A percentile compares a stretch with the other conserved stretches of the same genome.
These are phyloP conservation scores for Somateria mollissima DNA, from an alignment of 2,797 vertebrate genomes.

Conservation along the genomic window DNA sequence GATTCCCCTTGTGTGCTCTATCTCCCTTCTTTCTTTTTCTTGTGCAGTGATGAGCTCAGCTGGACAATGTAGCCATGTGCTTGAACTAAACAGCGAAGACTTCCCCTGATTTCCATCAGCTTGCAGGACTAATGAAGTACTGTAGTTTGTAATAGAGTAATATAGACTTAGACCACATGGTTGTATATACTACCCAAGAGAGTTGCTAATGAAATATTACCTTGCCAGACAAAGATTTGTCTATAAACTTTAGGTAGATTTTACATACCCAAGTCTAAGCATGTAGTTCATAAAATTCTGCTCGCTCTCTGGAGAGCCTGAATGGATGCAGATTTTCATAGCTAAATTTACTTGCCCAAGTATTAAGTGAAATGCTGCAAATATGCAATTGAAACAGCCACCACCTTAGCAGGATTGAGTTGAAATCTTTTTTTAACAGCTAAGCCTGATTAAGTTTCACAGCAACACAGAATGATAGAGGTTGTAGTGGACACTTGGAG, in stretches of 20 bases:
- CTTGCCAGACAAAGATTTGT: not conserved
- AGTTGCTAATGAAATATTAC: not conserved
- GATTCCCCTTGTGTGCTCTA: not conserved
- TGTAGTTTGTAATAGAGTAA: not conserved
- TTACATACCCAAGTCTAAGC: not conserved
- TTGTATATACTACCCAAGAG: not conserved
- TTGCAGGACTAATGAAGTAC: not conserved
- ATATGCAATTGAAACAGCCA: not conserved
- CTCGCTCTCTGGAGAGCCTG: not conserved
- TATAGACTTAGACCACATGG: not conserved
- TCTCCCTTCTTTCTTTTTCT: not conserved
- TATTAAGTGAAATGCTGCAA: not conserved
- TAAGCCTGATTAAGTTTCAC: not conserved
- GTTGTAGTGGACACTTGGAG: not conserved
- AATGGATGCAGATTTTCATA: not conserved
- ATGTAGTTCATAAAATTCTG: not conserved
- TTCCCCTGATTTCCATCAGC: not conserved
- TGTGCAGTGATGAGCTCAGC: not conserved
- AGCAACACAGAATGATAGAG: not conserved
- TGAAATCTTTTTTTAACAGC: not conserved
- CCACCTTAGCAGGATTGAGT: not conserved
- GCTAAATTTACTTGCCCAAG: not conserved
- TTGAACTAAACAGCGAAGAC: not conserved
- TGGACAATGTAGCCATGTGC: accelerated
- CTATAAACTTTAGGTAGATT: not conserved